Base-by-base conservation (phyloP, 2,113 vertebrate species). In the Tetrao urogallus region DNA sequence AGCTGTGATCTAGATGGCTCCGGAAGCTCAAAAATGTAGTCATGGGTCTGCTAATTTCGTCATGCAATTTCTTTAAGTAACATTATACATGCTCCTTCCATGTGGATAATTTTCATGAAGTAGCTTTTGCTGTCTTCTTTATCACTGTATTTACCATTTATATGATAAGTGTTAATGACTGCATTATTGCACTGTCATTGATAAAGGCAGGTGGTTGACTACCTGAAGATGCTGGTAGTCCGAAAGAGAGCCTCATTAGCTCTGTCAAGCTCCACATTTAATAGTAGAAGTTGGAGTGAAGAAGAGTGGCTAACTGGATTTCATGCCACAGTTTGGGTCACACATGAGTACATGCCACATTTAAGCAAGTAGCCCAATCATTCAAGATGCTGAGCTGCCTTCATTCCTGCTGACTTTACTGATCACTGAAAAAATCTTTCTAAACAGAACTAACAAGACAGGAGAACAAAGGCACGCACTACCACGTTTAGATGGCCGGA, bases 251-350 rank as follows among this genome's bases (percentile, higher is more conserved):
- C 11, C 65, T 73, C 58, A 13, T 3, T 4, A 70, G n/a, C 17
- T 13, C 36, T 21, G 22, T 28, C 1, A 8, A 78, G 19, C 34
- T 81, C 65, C 84, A 65, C 25, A 11, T 66, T 32, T 13, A 4
- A 25, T 6, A 13, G 10, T 38, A 54, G 30, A 54, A 54, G 27
- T 5, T 2, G 0, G 0, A 5, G 5, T 21, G 56, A 66, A 48
- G 16, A 80, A 14, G 28, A 10, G 43, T 4, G 21, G 56, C 34
- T 50, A 42, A 22, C 24, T 50, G 32, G 18, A 38, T 84, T 88
- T 66, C 28, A 18, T 50, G 50, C 85, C 48, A 34, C n/a, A 77
- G 40, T 71, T 38, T 77, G 72, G 69, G 60, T 82, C 60, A 90
- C 48, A 81, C 6, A 4, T 24, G 42, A 32, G 21, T 63, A 11